phyloP scores from a whole-genome alignment of 2,888 invertebrate genomes.

The Phaonia tiefii region DNA sequence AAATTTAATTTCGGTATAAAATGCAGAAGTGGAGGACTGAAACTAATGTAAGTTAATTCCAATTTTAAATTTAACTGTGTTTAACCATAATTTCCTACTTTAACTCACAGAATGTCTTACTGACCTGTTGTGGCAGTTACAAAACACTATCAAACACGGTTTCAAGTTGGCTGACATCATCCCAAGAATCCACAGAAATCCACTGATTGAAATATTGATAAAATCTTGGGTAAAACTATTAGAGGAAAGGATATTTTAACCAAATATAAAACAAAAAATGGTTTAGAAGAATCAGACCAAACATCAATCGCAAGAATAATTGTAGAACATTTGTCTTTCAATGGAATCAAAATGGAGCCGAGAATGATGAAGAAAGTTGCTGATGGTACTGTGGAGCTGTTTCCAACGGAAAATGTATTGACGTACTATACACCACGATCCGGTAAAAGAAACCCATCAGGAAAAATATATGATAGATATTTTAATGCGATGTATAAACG shows the following conservation, averaged over 20 bases:
- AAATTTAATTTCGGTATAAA: too few relatives aligned
- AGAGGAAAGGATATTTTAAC: constrained; percentile 30
- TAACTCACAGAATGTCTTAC: neutral
- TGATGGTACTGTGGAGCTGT: constrained; percentile 3
- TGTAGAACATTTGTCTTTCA: constrained; percentile 21
- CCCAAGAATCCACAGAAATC: neutral
- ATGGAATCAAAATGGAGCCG: constrained; percentile 36
- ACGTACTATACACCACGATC: too few relatives aligned
- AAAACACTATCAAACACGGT: constrained; percentile 33
- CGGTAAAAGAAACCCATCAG: constrained; percentile 39
- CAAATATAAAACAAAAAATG: constrained; percentile 22
- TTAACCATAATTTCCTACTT: neutral
- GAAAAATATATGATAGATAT: too few relatives aligned
- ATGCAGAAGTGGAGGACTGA: neutral
- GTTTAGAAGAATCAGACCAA: constrained; percentile 23
- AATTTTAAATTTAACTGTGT: neutral
- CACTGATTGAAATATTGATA: constrained; percentile 21
- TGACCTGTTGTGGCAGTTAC: constrained; percentile 36
- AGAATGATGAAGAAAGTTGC: constrained; percentile 27
- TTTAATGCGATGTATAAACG: constrained; percentile 19
- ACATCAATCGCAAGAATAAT: constrained; percentile 14
- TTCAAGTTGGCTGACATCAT: constrained; percentile 1
- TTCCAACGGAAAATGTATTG: too few relatives aligned
- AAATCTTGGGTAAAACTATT: constrained; percentile 30
- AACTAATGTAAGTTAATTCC: neutral